These are phyloP conservation scores for Andrena minutula DNA, from an alignment of 2,888 invertebrate species.

Conservation along the genomic window DNA sequence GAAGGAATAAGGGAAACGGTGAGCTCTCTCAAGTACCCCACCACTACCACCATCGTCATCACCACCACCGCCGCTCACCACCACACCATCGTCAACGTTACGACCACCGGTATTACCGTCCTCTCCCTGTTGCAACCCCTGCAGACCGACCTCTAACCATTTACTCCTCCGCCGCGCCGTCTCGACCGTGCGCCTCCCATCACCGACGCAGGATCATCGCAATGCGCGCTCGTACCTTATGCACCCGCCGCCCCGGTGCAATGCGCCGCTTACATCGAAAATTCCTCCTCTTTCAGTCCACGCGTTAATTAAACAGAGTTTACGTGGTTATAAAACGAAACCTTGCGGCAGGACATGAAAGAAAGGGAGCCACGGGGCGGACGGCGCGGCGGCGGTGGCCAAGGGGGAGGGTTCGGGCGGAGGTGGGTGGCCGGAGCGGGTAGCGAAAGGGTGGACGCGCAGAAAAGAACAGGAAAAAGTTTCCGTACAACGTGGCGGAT, in stretches of 20 bases:
- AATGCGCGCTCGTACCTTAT: conserved; percentile 51
- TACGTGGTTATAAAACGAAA: conserved; percentile 62
- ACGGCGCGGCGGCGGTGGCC: neutral
- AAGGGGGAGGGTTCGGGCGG: conserved; percentile 14
- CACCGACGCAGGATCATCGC: conserved; percentile 64
- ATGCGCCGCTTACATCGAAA: conserved; percentile 68
- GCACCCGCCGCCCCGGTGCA: conserved; percentile 51
- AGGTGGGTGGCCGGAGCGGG: conserved; percentile 12
- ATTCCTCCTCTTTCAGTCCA: conserved; percentile 72
- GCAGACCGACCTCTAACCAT: conserved; percentile 73
- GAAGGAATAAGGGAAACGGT: conserved; percentile 85
- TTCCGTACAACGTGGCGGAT: conserved; percentile 38
- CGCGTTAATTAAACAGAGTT: conserved; percentile 73
- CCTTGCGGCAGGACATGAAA: conserved; percentile 62
- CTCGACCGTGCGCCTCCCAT: conserved; percentile 67
- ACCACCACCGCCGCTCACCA: conserved; percentile 55
- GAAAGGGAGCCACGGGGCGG: conserved; percentile 32
- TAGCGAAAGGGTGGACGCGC: conserved; percentile 44
- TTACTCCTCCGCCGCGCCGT: conserved; percentile 70
- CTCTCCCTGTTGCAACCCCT: conserved; percentile 72
- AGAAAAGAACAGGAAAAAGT: conserved; percentile 57
- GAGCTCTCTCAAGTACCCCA: conserved; percentile 80
- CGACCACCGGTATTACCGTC: conserved; percentile 61
- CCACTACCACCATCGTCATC: conserved; percentile 58
- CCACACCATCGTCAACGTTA: conserved; percentile 56